These are phyloP conservation scores for Corythornis leucogaster DNA, from an alignment of 2,797 vertebrate genomes.

Conservation along the genomic window DNA sequence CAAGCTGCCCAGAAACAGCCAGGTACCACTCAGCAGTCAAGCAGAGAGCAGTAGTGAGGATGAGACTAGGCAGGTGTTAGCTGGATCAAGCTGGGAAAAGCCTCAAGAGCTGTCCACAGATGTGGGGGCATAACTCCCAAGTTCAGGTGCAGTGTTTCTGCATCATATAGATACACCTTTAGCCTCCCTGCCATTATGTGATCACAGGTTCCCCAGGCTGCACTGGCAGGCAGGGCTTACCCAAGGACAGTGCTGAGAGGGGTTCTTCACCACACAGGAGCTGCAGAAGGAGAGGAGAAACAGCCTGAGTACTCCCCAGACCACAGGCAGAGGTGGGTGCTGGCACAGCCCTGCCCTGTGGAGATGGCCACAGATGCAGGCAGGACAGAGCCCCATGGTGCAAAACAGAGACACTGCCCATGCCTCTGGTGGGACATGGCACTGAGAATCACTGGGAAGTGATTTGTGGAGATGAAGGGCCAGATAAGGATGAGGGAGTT, in stretches of 20 bases:
- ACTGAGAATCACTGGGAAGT: too few relatives aligned
- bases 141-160: too few relatives aligned
- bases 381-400: not conserved
- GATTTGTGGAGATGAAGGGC: too few relatives aligned
- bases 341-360: not conserved
- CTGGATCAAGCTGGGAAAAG: not conserved
- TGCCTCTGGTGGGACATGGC: too few relatives aligned
- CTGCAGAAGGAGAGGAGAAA: not conserved
- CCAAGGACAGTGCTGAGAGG: not conserved
- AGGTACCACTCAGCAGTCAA: fast-evolving
- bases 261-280: not conserved
- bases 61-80: not conserved
- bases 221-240: not conserved
- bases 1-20: too few relatives aligned
- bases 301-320: not conserved
- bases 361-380: not conserved
- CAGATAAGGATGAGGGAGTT: too few relatives aligned
- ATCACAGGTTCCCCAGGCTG: not conserved
- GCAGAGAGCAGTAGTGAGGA: not conserved
- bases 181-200: not conserved
- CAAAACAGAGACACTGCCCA: not conserved
- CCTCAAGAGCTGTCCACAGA: not conserved
- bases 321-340: not conserved
- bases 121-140: not conserved
- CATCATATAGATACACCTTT: fast-evolving